Base-by-base conservation (phyloP, 2,888 invertebrate genomes). In the Pyralis farinalis region DNA sequence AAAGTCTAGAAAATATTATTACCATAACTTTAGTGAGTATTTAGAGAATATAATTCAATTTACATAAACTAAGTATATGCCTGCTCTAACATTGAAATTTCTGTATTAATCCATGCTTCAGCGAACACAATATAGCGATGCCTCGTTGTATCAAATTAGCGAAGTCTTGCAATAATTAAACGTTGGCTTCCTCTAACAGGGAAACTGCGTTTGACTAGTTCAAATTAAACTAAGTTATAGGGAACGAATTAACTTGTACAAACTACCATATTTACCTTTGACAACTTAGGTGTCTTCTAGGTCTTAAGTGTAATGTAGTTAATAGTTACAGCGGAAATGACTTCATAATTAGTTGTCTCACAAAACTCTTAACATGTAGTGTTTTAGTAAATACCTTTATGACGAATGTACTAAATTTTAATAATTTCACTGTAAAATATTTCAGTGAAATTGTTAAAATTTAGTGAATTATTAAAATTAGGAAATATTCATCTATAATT, bases 141-240 rank as follows among this genome's bases (percentile, higher is more conserved):
- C 68, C 57, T 70, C 64, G 58, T 63, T 65, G 72, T 71, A 75
- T 74, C 68, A 76, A 80, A 81, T 82, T 77, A 81, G 74, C 71
- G 52, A 68, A 72, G 72, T 71, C 78, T 75, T 70, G 71, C 64
- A 70, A 76, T 80, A 80, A 83, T 83, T 83, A 80, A 76, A 79
- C 71, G 72, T 55, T 64, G 46, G 45, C 49, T 54, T 47, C 52
- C 56, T 56, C 50, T 59, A 62, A 56, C 54, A 55, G 61, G 70
- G 74, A 65, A 74, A 69, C 72, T 72, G 71, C 72, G 71, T 75
- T 71, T 67, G 76, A 73, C 71, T 76, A 67, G 69, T 71, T 71
- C 72, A 76, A 80, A 77, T 80, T 82, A 75, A 75, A 74, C 73
- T 63, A 61, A 72, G 76, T 75, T 75, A 77, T 71, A 73, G 71